Conservation (phyloP, 2,797 vertebrate species). For the Urosaurus nigricauda region DNA sequence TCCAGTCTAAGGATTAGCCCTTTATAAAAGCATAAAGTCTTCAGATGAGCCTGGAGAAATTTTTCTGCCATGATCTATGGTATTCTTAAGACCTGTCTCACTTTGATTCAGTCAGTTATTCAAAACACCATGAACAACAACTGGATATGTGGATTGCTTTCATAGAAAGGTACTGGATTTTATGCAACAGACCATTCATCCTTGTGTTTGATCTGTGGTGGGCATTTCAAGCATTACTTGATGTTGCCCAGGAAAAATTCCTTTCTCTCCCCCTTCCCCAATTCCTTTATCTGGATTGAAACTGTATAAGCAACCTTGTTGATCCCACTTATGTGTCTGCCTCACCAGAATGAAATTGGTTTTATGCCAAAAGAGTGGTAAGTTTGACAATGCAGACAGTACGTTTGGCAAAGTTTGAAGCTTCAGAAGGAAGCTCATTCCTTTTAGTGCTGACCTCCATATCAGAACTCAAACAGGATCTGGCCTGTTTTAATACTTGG, state of each 20-base stretch:
- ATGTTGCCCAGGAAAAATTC: background rate
- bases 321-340: background rate
- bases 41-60: background rate
- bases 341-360: background rate
- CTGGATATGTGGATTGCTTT: background rate
- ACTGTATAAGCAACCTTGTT: background rate
- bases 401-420: background rate
- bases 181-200: background rate
- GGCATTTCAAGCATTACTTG: background rate
- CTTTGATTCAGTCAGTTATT: background rate
- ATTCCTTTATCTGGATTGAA: background rate
- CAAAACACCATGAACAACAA: background rate
- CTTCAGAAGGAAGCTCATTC: background rate
- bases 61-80: background rate
- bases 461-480: no score
- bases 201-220: background rate
- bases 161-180: background rate
- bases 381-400: background rate
- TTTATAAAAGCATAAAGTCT: background rate
- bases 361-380: background rate
- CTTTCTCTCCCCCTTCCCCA: no score
- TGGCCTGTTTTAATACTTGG: no score
- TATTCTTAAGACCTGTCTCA: background rate
- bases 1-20: background rate
- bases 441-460: background rate